Evolutionary conservation across 2,113 vertebrate genomes (phyloP).

Genomic region (Pluvianellus socialis): DNA sequence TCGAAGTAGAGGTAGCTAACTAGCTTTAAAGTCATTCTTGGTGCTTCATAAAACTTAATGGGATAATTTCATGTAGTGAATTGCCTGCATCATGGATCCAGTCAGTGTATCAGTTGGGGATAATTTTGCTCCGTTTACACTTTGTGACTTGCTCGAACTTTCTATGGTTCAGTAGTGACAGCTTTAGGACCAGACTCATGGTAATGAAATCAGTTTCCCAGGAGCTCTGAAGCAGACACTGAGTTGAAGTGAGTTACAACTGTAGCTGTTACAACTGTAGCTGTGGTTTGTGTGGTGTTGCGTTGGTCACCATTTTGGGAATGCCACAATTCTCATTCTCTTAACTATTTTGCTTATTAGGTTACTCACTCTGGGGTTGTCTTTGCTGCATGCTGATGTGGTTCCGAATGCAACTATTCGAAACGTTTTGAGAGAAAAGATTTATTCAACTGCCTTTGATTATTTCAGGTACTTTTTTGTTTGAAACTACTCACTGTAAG

Average conservation of each 20-base stretch:
- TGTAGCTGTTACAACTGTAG: background rate
- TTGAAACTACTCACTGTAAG: background rate
- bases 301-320: background rate
- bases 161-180: background rate
- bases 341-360: conserved; percentile 52
- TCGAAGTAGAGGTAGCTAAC: background rate
- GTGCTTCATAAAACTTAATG: background rate
- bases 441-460: conserved; percentile 97
- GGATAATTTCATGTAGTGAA: background rate
- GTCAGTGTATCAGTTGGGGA: background rate
- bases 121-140: background rate
- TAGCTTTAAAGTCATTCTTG: background rate
- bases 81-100: background rate
- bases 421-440: conserved; percentile 94
- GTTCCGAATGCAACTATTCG: conserved; percentile 93
- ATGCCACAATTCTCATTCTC: background rate
- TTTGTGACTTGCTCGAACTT: background rate
- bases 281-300: background rate
- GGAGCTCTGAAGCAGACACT: background rate
- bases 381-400: conserved; percentile 93
- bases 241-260: background rate
- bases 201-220: background rate
- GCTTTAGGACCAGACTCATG: background rate
- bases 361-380: conserved; percentile 88
- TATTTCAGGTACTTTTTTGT: conserved; percentile 88